Evolutionary conservation across 2,888 invertebrate species (phyloP).

Genomic region (Drosophila pseudotalamancana): DNA sequence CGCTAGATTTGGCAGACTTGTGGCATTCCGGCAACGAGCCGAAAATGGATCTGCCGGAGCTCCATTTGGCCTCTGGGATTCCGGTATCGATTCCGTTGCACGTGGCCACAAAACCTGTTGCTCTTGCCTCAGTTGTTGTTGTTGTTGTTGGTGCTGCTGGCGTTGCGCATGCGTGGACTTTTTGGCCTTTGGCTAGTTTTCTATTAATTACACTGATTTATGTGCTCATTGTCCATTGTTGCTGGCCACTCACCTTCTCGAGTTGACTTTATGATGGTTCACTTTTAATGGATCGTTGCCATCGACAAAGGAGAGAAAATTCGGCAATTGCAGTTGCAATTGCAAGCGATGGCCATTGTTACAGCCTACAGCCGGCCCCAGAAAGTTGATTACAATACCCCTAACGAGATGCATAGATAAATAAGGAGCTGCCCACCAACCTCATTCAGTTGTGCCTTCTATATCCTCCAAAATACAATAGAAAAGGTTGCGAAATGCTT

Average conservation of each 20-base stretch:
- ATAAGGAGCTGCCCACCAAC: slow-evolving; percentile 31
- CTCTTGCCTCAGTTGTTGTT: not conserved
- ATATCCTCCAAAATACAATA: not conserved
- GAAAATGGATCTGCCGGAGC: slow-evolving; percentile 43
- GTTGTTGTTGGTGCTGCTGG: slow-evolving; percentile 15
- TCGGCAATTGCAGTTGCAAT: slow-evolving; percentile 65
- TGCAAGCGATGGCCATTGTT: slow-evolving; percentile 61
- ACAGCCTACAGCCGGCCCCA: slow-evolving; percentile 24
- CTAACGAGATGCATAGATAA: slow-evolving; percentile 37
- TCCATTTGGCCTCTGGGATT: slow-evolving; percentile 44
- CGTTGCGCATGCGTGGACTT: slow-evolving; percentile 57
- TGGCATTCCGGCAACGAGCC: slow-evolving; percentile 41
- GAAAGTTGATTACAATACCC: slow-evolving; percentile 50
- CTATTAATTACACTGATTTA: slow-evolving; percentile 97
- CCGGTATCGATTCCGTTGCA: slow-evolving; percentile 28
- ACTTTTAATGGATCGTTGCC: slow-evolving; percentile 57
- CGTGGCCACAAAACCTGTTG: slow-evolving; percentile 38
- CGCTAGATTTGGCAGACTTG: slow-evolving; percentile 42
- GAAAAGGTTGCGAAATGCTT: not conserved
- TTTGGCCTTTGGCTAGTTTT: slow-evolving; percentile 60
- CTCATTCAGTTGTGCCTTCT: not conserved
- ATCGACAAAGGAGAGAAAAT: slow-evolving; percentile 42
- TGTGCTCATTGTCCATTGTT: slow-evolving; percentile 96
- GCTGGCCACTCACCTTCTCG: slow-evolving; percentile 40
- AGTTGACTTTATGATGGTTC: slow-evolving; percentile 63